Evolutionary conservation across 2,888 invertebrate species (phyloP).

Genomic region (Epistrophe eligans): DNA sequence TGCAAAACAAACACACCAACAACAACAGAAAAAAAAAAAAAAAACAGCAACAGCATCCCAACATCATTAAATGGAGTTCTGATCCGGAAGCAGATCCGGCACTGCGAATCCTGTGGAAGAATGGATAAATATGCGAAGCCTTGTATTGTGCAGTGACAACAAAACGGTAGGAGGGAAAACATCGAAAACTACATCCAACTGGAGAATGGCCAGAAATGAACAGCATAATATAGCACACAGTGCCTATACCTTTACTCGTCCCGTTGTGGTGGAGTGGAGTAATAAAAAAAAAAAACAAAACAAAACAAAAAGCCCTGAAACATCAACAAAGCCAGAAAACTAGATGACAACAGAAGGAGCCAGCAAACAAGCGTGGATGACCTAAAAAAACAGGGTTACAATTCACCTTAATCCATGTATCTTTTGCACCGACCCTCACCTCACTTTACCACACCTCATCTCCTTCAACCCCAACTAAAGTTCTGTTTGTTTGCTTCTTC

Average conservation of each 20-base stretch:
- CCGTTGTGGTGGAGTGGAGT: slow-evolving; percentile 45
- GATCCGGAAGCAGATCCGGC: slow-evolving; percentile 68
- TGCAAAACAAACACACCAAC: slow-evolving; percentile 36
- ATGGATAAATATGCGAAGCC: slow-evolving; percentile 39
- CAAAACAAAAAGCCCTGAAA: slow-evolving; percentile 23
- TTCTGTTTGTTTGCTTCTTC: slow-evolving; percentile 37
- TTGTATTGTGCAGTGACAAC: slow-evolving; percentile 22
- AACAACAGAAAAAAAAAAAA: slow-evolving; percentile 10
- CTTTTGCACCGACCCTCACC: slow-evolving; percentile 12
- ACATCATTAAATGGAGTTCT: slow-evolving; percentile 66
- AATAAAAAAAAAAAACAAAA: slow-evolving; percentile 6
- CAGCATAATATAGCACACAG: slow-evolving; percentile 31
- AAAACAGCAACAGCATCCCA: slow-evolving; percentile 42
- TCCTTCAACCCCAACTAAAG: neutral
- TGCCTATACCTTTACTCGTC: neutral
- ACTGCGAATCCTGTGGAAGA: slow-evolving; percentile 57
- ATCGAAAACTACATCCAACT: slow-evolving; percentile 67
- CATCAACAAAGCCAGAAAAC: slow-evolving; percentile 52
- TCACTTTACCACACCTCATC: neutral
- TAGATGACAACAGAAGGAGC: slow-evolving; percentile 53
- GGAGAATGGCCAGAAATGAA: slow-evolving; percentile 72
- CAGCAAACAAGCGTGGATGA: slow-evolving; percentile 63
- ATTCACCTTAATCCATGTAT: slow-evolving; percentile 65
- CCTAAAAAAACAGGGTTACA: slow-evolving; percentile 72
- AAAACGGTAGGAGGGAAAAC: slow-evolving; percentile 30